These are phyloP conservation scores for Phrynocephalus guinanensis DNA, from an alignment of 2,797 vertebrate genomes.

Conservation along the genomic window DNA sequence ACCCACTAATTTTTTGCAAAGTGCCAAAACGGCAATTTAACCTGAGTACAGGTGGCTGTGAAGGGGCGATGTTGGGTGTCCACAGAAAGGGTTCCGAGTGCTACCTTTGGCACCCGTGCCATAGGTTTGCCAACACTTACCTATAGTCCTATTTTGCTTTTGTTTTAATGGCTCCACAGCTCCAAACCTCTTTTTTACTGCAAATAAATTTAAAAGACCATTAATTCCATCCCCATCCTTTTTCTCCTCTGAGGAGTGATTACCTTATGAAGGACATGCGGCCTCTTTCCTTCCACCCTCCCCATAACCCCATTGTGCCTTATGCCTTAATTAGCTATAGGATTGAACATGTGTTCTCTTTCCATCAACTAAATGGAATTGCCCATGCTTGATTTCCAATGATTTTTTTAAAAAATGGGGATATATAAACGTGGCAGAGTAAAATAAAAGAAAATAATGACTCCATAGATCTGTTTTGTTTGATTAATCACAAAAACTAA, in stretches of 20 bases:
- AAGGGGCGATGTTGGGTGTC: no score
- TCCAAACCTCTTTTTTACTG: no score
- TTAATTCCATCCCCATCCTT: conserved; percentile 51
- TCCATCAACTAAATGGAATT: conserved; percentile 77
- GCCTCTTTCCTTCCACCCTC: background rate
- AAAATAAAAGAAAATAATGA: conserved; percentile 48
- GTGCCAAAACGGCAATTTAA: no score
- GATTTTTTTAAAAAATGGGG: conserved; percentile 64
- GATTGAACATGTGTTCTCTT: conserved; percentile 73
- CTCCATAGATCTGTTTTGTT: conserved; percentile 76
- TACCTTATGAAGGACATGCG: conserved; percentile 65
- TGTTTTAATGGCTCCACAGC: no score
- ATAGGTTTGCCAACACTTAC: no score
- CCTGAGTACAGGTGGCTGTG: no score
- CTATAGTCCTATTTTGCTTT: no score
- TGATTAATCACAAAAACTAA: conserved; percentile 79
- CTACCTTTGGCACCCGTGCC: no score
- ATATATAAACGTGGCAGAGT: background rate
- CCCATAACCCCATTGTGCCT: conserved; percentile 49
- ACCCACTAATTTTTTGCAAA: no score
- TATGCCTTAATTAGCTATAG: conserved; percentile 75
- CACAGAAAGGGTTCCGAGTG: no score
- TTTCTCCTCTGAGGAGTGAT: conserved; percentile 64
- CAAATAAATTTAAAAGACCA: conserved; percentile 53
- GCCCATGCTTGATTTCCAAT: conserved; percentile 69